phyloP scores from a whole-genome alignment of 2,888 invertebrate species.

The Iselma pallidipennis region DNA sequence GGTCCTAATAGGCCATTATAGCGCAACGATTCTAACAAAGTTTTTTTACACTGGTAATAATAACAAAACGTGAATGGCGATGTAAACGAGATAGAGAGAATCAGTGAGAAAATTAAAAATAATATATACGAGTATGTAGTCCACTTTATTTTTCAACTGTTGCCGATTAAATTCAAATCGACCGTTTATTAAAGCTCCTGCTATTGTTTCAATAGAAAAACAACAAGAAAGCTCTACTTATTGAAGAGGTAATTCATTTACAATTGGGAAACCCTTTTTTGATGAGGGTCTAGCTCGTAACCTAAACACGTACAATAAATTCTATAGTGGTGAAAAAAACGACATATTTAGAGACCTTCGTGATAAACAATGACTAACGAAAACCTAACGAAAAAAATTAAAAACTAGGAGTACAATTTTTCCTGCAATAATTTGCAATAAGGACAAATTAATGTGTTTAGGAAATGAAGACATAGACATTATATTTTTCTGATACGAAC shows the following conservation, averaged over 20 bases:
- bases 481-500: background rate
- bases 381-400: background rate
- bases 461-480: background rate
- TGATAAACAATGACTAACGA: no score
- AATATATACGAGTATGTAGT: background rate
- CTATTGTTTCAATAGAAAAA: background rate
- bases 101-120: background rate
- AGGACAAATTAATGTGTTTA: no score
- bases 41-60: slow-evolving; percentile 30
- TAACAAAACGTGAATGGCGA: slow-evolving; percentile 30
- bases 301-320: background rate
- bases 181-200: background rate
- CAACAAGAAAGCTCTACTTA: background rate
- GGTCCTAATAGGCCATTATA: slow-evolving; percentile 40
- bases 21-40: slow-evolving; percentile 32
- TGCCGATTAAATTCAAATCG: background rate
- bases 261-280: background rate
- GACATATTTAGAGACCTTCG: background rate
- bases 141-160: no score
- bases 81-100: slow-evolving; percentile 29
- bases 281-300: background rate
- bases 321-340: background rate
- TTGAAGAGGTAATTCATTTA: background rate
- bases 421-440: background rate
- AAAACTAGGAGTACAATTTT: background rate